Base-by-base conservation (phyloP, 2,888 invertebrate species). In the Seladonia tumulorum region DNA sequence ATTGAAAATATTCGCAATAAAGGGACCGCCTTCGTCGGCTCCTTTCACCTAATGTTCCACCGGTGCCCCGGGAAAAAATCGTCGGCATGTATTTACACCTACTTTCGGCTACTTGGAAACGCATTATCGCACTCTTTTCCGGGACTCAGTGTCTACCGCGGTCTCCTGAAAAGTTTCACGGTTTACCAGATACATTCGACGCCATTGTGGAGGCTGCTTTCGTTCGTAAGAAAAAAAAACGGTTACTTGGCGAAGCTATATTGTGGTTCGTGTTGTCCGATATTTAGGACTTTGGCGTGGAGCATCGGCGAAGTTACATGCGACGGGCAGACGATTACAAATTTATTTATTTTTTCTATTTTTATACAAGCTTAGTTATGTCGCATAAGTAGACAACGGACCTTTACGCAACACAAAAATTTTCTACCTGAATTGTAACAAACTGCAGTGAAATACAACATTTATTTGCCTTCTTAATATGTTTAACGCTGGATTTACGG, bases 1-100 rank as follows among this genome's bases (percentile, higher is more conserved):
- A 94, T 94, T 94, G 94, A 94, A 94, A 93, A 92, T 93, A 93
- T 94, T 92, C 93, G 92, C 91, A 91, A 92, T 91, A 94, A 92
- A 93, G 92, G 92, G 93, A 90, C 92, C 92, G 90, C 90, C 93
- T 83, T 79, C 92, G 94, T 93, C 94, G 94, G 94, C 88, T 88
- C 82, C 90, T 87, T 91, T 91, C 88, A 87, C 85, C 71, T 86
- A 81, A 85, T 87, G 82, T 79, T 82, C 81, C 83, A 75, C 85
- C 85, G 83, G 86, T 86, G 84, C 85, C 76, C 39, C 47, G 71
- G 74, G 66, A 71, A 90, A 90, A 80, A 83, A 87, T 88, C 87
- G 75, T 82, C 77, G 79, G 81, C 88, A 77, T 85, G 89, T 92
- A 92, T 92, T 93, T 93, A 92, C 93, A 93, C 91, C 92, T 92